Evolutionary conservation across 2,888 invertebrate species (phyloP), one percentile per base, ranked within the genome.

Genomic region (Zaprionus lineosus): DNA sequence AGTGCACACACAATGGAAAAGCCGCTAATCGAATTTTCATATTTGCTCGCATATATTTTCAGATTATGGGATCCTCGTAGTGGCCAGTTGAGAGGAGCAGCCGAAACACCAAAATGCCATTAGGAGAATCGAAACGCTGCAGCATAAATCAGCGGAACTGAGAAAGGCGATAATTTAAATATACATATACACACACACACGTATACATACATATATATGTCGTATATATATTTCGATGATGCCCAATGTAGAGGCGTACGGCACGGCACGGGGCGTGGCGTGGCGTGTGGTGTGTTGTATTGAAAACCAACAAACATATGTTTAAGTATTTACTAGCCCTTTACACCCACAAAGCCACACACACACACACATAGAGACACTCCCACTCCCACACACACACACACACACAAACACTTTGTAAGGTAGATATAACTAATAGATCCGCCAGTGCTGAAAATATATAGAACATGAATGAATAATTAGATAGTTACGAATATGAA

Each of bases 11-110:
- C 18, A 56, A 41, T 53, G 46, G 18, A 40, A 64, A 60, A 58
- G n/a, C 64, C 73, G 50, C 79, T 78, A 83, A 83, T 79, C 61
- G 71, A 79, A 73, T 79, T 71, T 75, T 68, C 55, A 75, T 75
- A 72, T 66, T 66, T 82, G 57, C 47, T 41, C 31, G 14, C 31
- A 36, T 62, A 41, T 75, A 72, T 78, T 78, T 83, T 31, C 78
- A 78, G 78, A 83, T 78, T 79, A 79, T 59, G 51, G 59, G 64
- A 58, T 73, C 71, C 68, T 71, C 29, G 73, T 76, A 68, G 63
- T 62, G 68, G 74, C 77, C 62, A 71, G 57, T 46, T 79, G 43
- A 76, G 29, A 28, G 57, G 43, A 57, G 53, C 43, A 63, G 55
- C 56, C 36, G 29, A 39, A 41, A 58, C 24, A 53, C 47, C 40